phyloP scores from a whole-genome alignment of 1,140 invertebrate species.

The Megalopta genalis region DNA sequence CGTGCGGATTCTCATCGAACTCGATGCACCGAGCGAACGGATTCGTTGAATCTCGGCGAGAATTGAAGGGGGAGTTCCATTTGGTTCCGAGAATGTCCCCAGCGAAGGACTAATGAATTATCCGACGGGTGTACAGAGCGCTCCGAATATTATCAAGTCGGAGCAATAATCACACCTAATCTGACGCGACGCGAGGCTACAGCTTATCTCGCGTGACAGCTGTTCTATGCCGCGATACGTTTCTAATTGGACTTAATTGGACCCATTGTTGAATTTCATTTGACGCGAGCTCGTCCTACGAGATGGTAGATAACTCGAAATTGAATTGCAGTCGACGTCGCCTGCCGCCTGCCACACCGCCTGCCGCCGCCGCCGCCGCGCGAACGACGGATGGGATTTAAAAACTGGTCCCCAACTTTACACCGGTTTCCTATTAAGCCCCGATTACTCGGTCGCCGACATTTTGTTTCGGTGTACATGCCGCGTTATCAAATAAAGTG shows the following conservation, averaged over 20 bases:
- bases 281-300: conserved; percentile 13
- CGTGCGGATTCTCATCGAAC: too few relatives aligned
- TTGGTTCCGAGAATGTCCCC: too few relatives aligned
- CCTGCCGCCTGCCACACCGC: too few relatives aligned
- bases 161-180: conserved; percentile 29
- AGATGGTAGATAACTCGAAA: conserved; percentile 13
- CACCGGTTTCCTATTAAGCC: conserved; percentile 16
- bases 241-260: conserved; percentile 49
- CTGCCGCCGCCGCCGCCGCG: too few relatives aligned
- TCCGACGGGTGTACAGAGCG: not conserved
- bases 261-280: conserved; percentile 49
- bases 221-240: conserved; percentile 37
- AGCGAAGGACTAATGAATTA: not conserved
- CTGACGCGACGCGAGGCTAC: conserved; percentile 17
- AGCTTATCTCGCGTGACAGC: conserved; percentile 46
- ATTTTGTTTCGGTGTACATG: not conserved
- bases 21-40: too few relatives aligned
- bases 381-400: too few relatives aligned
- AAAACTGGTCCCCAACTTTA: not conserved
- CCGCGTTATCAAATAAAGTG: too few relatives aligned
- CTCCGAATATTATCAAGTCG: conserved; percentile 20
- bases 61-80: too few relatives aligned
- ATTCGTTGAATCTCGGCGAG: too few relatives aligned
- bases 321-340: not conserved
- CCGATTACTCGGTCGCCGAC: not conserved